These are phyloP conservation scores for Otolemur garnettii DNA, from an alignment of 2,113 vertebrate species.

Conservation along the genomic window DNA sequence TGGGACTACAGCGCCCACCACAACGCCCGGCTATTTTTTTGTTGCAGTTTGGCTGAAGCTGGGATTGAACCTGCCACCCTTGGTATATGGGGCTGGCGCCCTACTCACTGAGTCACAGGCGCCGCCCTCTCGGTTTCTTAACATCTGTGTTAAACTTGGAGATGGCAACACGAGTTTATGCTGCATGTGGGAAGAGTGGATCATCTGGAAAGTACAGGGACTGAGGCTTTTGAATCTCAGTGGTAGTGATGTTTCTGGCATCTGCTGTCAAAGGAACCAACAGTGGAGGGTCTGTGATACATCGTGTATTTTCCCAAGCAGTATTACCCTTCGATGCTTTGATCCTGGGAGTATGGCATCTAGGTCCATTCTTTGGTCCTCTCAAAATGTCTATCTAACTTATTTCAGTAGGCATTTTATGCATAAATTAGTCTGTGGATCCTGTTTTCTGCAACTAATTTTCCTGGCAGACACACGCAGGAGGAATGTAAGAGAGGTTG, in stretches of 20 bases:
- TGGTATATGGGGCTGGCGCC: too few relatives aligned
- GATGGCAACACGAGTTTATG: neutral
- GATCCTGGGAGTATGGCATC: neutral
- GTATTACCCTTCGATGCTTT: neutral
- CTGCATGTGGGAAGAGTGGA: neutral
- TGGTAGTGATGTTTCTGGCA: neutral
- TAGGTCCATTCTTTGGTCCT: neutral
- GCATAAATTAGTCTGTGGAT: neutral
- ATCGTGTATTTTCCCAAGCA: neutral
- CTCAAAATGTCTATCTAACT: neutral
- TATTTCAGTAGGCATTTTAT: neutral
- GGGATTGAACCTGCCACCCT: too few relatives aligned
- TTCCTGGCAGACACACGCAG: neutral
- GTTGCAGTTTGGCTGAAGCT: too few relatives aligned
- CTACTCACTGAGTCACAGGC: too few relatives aligned
- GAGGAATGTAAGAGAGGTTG: constrained; percentile 8
- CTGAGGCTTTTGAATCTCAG: neutral
- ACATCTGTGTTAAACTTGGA: neutral
- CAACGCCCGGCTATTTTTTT: too few relatives aligned
- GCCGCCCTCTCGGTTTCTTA: constrained; percentile 50
- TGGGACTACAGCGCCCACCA: too few relatives aligned
- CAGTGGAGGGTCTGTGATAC: neutral
- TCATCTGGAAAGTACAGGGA: neutral
- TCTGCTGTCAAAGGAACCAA: neutral
- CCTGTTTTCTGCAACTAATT: neutral